These are phyloP conservation scores for Apostichopus japonicus DNA, from an alignment of 35 echinoderm and acorn worm genomes.

Conservation along the genomic window DNA sequence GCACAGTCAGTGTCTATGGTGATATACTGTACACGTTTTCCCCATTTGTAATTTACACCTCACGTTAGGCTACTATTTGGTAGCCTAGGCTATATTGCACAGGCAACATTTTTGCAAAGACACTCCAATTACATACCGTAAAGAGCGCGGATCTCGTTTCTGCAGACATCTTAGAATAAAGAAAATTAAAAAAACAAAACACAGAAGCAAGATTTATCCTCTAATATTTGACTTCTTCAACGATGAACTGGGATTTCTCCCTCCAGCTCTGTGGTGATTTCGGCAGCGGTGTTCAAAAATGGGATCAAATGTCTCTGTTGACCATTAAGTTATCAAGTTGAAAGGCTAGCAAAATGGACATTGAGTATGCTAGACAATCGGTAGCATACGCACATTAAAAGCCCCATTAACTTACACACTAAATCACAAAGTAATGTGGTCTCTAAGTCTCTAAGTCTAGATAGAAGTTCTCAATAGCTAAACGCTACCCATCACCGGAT, in stretches of 20 bases:
- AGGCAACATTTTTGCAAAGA: slow-evolving; percentile 1
- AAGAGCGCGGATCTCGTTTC: slow-evolving; percentile 49
- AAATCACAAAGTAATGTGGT: too few relatives aligned
- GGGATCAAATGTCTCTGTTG: neutral
- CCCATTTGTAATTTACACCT: neutral
- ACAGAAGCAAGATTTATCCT: slow-evolving; percentile 25
- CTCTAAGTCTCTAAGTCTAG: too few relatives aligned
- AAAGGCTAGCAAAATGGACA: neutral
- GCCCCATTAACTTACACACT: too few relatives aligned
- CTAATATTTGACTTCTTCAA: neutral
- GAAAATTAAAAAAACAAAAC: slow-evolving; percentile 32
- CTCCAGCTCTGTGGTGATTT: neutral
- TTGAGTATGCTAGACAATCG: too few relatives aligned
- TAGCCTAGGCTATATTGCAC: neutral
- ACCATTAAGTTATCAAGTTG: neutral
- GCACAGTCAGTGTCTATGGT: too few relatives aligned
- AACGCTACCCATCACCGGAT: too few relatives aligned
- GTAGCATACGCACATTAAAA: too few relatives aligned
- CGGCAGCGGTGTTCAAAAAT: neutral
- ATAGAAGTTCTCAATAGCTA: too few relatives aligned
- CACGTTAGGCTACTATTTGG: neutral
- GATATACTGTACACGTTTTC: neutral
- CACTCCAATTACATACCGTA: slow-evolving; percentile 48
- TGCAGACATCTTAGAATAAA: slow-evolving; percentile 33
- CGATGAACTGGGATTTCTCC: neutral